These are phyloP conservation scores for Phthorimaea operculella DNA, from an alignment of 1,140 invertebrate genomes.

Conservation along the genomic window DNA sequence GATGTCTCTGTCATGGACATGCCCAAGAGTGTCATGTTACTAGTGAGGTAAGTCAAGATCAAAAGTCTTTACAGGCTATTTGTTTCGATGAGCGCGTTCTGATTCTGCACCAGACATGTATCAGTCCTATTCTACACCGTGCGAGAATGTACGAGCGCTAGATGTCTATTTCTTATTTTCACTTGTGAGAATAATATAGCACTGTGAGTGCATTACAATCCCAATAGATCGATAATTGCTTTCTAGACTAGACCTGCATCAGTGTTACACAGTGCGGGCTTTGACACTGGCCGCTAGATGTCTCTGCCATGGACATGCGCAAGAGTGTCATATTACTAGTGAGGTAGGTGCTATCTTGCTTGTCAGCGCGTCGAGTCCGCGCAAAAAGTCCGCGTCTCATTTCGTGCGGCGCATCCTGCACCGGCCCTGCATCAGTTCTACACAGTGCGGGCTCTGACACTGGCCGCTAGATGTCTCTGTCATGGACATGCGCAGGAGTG, in stretches of 20 bases:
- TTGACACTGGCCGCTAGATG: slow-evolving; percentile 91
- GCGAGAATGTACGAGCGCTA: slow-evolving; percentile 53
- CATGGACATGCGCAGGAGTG: slow-evolving; percentile 84
- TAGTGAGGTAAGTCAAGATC: not conserved
- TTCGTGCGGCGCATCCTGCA: slow-evolving; percentile 41
- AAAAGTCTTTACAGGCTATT: no score
- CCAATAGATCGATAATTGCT: slow-evolving; percentile 43
- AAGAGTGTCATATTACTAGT: slow-evolving; percentile 64
- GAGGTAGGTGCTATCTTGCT: no score
- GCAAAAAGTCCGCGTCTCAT: no score
- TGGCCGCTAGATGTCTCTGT: slow-evolving; percentile 91
- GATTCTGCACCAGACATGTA: no score
- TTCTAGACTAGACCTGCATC: slow-evolving; percentile 68
- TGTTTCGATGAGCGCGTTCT: no score
- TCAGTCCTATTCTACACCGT: no score
- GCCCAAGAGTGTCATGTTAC: slow-evolving; percentile 72
- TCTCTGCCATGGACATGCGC: slow-evolving; percentile 89
- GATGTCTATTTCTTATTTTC: slow-evolving; percentile 58
- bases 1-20: slow-evolving; percentile 92
- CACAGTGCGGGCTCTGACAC: slow-evolving; percentile 88
- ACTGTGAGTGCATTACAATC: no score
- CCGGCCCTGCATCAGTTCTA: slow-evolving; percentile 83
- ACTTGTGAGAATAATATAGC: no score
- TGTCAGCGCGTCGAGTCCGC: no score
- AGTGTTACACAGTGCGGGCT: slow-evolving; percentile 93